phyloP scores from a whole-genome alignment of 2,888 invertebrate species.

The Napeogenes inachia region DNA sequence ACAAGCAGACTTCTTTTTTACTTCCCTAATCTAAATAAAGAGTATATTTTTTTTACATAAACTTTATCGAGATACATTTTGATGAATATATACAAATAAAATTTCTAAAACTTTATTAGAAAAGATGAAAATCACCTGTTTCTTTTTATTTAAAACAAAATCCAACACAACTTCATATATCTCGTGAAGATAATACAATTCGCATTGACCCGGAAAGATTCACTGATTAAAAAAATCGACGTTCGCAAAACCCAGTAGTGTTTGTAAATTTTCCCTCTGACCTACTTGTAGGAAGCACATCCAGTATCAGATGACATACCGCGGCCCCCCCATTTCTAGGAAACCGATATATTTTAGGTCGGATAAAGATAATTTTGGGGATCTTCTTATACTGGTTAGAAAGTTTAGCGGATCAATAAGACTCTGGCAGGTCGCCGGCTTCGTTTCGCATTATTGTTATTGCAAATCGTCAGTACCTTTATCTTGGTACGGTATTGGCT shows the following conservation, averaged over 20 bases:
- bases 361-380: constrained; percentile 54
- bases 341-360: constrained; percentile 46
- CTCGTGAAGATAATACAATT: constrained; percentile 56
- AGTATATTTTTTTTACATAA: too few species aligned
- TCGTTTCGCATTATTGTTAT: constrained; percentile 75
- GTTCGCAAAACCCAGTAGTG: constrained; percentile 58
- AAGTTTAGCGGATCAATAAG: constrained; percentile 64
- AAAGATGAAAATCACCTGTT: too few species aligned
- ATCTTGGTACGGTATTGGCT: constrained; percentile 65
- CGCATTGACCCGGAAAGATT: constrained; percentile 69
- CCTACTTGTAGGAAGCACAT: constrained; percentile 65
- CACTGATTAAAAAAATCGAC: constrained; percentile 67
- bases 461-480: constrained; percentile 59
- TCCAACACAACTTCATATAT: constrained; percentile 30
- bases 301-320: constrained; percentile 55
- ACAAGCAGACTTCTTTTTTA: constrained; percentile 17
- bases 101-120: too few species aligned
- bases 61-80: too few species aligned
- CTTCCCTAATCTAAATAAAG: constrained; percentile 7
- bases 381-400: constrained; percentile 55
- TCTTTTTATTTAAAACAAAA: too few species aligned
- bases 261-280: constrained; percentile 77
- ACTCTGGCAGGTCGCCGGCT: constrained; percentile 75
- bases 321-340: constrained; percentile 41
- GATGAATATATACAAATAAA: too few species aligned